Evolutionary conservation across 1,140 invertebrate genomes (phyloP).

Genomic region (Lasioglossum albipes): DNA sequence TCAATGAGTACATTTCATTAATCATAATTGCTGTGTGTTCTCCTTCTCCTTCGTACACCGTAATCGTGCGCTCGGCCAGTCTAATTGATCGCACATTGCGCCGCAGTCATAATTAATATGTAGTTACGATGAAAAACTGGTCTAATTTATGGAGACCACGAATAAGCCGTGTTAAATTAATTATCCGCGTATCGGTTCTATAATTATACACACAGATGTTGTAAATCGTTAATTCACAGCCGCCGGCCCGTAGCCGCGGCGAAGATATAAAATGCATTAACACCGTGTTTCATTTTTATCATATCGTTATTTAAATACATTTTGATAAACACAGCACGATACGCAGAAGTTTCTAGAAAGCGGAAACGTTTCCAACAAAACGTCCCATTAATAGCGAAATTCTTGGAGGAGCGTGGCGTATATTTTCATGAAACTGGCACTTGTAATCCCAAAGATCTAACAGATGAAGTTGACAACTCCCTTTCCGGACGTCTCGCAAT

Average conservation of each 20-base stretch:
- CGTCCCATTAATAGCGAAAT: constrained; percentile 18
- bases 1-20: neutral
- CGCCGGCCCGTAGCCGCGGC: too few species aligned
- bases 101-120: neutral
- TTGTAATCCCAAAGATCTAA: constrained; percentile 40
- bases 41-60: neutral
- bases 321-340: neutral
- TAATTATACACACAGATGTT: neutral
- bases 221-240: neutral
- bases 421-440: constrained; percentile 28
- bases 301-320: neutral
- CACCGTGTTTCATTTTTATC: neutral
- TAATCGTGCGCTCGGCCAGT: too few species aligned
- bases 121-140: neutral
- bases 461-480: constrained; percentile 31
- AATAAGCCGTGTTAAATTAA: neutral
- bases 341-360: neutral
- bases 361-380: neutral
- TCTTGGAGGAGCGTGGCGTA: neutral
- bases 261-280: too few species aligned
- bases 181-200: neutral
- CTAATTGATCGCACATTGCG: neutral
- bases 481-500: constrained; percentile 16
- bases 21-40: neutral
- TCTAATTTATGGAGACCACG: neutral